Conservation (phyloP, 2,888 invertebrate species). For the Agonopterix subpropinquella region DNA sequence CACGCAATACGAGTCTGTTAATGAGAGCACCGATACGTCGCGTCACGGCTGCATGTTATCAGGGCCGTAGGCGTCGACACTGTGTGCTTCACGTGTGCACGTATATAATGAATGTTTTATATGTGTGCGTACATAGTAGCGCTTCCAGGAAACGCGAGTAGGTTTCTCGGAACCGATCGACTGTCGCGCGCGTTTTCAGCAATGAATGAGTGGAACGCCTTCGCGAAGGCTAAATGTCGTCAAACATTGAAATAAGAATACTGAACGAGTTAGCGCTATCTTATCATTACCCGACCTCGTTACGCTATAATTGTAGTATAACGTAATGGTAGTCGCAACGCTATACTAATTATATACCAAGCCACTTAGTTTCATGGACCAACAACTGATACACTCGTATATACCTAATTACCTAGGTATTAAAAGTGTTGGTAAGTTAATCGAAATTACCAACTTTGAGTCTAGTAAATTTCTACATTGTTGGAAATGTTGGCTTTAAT, state of each 20-base stretch:
- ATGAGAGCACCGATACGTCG: slow-evolving; percentile 64
- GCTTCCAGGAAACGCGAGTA: slow-evolving; percentile 71
- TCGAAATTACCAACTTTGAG: too few species aligned
- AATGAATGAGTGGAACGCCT: slow-evolving; percentile 50
- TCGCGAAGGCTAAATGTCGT: slow-evolving; percentile 21
- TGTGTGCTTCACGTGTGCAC: slow-evolving; percentile 43
- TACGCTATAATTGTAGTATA: neutral
- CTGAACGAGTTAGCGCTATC: neutral
- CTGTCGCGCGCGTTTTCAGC: slow-evolving; percentile 66
- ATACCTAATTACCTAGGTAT: too few species aligned
- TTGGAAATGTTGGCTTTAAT: too few species aligned
- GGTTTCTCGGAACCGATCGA: slow-evolving; percentile 65
- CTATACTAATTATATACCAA: too few species aligned
- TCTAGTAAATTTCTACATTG: too few species aligned
- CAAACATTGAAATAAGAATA: neutral
- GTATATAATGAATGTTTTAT: slow-evolving; percentile 16
- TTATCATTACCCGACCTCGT: slow-evolving; percentile 3
- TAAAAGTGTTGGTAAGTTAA: too few species aligned
- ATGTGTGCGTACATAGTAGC: slow-evolving; percentile 64
- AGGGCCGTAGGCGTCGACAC: slow-evolving; percentile 50
- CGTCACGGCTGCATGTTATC: slow-evolving; percentile 66
- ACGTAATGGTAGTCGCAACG: too few species aligned
- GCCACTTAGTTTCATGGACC: too few species aligned
- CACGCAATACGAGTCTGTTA: slow-evolving; percentile 48
- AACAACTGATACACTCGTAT: too few species aligned